These are phyloP conservation scores for Papilio machaon DNA, from an alignment of 1,140 invertebrate species.

Conservation along the genomic window DNA sequence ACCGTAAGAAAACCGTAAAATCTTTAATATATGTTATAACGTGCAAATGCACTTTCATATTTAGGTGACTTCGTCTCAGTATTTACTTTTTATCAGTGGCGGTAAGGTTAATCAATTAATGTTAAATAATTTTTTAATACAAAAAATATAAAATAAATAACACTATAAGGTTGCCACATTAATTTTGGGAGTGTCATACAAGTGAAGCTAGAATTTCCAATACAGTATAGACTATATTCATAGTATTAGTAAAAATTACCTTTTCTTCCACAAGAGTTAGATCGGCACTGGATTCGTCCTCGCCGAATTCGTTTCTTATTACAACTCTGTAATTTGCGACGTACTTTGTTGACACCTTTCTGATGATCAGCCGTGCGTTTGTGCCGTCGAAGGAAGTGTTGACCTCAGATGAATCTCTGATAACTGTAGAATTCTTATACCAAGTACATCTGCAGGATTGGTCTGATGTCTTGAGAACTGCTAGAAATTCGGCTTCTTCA, in stretches of 20 bases:
- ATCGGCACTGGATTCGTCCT: constrained; percentile 90
- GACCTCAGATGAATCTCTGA: constrained; percentile 87
- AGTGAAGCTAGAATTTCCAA: no score
- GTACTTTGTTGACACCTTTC: constrained; percentile 86
- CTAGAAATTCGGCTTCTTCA: constrained; percentile 89
- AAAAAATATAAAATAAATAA: no score
- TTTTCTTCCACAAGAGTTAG: constrained; percentile 86
- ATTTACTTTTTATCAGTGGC: no score
- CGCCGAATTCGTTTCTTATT: constrained; percentile 91
- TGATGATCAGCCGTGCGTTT: constrained; percentile 88
- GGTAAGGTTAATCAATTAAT: no score
- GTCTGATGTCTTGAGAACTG: constrained; percentile 87
- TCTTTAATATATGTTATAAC: no score
- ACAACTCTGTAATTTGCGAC: constrained; percentile 90
- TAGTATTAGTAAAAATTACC: constrained; percentile 51
- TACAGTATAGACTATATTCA: background rate
- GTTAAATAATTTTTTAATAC: no score
- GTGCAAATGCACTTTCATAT: no score
- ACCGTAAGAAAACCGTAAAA: no score
- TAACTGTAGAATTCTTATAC: constrained; percentile 90
- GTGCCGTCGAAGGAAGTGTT: constrained; percentile 90
- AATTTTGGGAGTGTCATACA: no score
- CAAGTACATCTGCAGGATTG: constrained; percentile 92
- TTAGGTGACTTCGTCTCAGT: no score
- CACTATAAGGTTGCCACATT: no score